Percentiles rank a stretch among this genome's conserved stretches.
These are phyloP conservation scores for Euclidia mi DNA, from an alignment of 2,888 invertebrate genomes.

Conservation along the genomic window DNA sequence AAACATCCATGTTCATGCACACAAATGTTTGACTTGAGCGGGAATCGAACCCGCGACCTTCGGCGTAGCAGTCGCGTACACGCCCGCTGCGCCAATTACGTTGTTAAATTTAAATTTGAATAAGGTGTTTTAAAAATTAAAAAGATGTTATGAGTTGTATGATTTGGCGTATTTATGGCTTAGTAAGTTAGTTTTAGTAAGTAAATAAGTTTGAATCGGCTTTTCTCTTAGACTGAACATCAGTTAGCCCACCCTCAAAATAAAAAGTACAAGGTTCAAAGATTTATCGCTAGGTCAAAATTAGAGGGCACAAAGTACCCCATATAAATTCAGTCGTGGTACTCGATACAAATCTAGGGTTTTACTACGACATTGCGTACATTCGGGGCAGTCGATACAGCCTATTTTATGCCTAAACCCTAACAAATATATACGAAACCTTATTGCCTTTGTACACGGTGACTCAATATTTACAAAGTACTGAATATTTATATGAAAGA, in stretches of 20 bases:
- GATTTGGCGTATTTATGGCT: no score
- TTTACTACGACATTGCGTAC: slow-evolving; percentile 5
- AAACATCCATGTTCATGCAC: no score
- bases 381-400: slow-evolving; percentile 13
- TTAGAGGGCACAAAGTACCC: background rate
- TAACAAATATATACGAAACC: slow-evolving; percentile 15
- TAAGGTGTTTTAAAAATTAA: no score
- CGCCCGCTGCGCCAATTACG: no score
- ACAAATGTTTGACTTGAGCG: no score
- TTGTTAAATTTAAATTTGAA: no score
- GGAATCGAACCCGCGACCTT: no score
- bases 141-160: no score
- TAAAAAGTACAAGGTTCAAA: background rate
- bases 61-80: no score
- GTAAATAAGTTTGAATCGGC: no score
- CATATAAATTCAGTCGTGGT: slow-evolving; percentile 7
- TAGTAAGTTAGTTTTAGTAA: no score
- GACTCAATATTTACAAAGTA: slow-evolving; percentile 20
- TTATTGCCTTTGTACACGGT: slow-evolving; percentile 27
- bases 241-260: background rate
- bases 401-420: slow-evolving; percentile 27
- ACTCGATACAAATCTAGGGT: slow-evolving; percentile 2
- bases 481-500: slow-evolving; percentile 13
- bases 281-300: background rate
- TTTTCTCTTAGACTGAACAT: no score